Conservation (phyloP, 2,888 invertebrate species). For the Phortica magna region DNA sequence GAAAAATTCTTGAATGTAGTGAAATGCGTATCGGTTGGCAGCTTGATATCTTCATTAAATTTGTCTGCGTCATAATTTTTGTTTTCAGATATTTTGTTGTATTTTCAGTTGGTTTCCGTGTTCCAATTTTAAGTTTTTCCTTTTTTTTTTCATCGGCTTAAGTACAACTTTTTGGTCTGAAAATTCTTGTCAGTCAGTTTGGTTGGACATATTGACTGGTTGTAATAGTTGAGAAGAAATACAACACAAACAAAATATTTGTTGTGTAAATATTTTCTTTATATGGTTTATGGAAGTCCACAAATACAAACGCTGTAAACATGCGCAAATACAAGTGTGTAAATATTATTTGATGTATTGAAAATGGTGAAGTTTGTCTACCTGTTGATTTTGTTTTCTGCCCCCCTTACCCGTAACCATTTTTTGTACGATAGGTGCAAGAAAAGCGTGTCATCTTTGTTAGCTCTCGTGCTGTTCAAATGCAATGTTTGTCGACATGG, state of each 20-base stretch:
- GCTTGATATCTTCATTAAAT: neutral
- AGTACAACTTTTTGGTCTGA: neutral
- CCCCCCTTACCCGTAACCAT: too few relatives aligned
- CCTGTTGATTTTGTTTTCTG: neutral
- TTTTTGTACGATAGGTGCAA: neutral
- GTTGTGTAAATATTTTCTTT: constrained; percentile 12
- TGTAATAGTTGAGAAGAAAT: constrained; percentile 16
- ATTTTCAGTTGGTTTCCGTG: neutral
- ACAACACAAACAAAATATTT: constrained; percentile 22
- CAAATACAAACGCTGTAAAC: constrained; percentile 23
- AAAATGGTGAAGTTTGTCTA: constrained; percentile 20
- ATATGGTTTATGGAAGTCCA: constrained; percentile 15
- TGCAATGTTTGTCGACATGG: constrained; percentile 2
- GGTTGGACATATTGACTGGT: constrained; percentile 16
- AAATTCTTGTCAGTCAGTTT: neutral
- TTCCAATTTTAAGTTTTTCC: neutral
- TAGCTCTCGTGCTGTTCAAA: constrained; percentile 18
- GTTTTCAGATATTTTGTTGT: neutral
- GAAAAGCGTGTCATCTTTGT: constrained; percentile 27
- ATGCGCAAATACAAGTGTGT: constrained; percentile 29
- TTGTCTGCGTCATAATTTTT: neutral
- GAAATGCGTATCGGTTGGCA: neutral
- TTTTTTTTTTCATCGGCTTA: neutral
- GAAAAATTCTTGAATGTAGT: neutral
- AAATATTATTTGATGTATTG: constrained; percentile 8